Conservation (phyloP, 1,140 invertebrate genomes). For the Diplogasteroides magnus region DNA sequence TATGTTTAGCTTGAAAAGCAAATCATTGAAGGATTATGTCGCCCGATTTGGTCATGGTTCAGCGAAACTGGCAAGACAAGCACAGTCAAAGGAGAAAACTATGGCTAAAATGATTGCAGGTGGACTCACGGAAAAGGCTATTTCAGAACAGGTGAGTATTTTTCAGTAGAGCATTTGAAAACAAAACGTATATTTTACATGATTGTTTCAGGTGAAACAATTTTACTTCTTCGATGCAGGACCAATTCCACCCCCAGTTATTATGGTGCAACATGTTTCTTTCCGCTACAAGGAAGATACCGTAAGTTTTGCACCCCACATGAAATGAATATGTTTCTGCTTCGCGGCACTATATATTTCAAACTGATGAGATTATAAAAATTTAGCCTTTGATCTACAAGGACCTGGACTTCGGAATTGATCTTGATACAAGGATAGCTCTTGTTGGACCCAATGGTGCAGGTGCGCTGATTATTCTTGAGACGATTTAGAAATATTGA, state of each 20-base stretch:
- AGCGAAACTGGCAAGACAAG: slow-evolving; percentile 92
- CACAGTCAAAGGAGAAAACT: slow-evolving; percentile 98
- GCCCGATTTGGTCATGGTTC: slow-evolving; percentile 97
- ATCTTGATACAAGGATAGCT: slow-evolving; percentile 91
- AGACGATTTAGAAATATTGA: too few relatives aligned
- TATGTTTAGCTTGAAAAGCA: background rate
- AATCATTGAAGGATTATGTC: slow-evolving; percentile 77
- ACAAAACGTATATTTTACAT: too few relatives aligned
- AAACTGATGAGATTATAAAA: too few relatives aligned
- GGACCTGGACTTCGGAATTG: slow-evolving; percentile 96
- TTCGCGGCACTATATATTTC: too few relatives aligned
- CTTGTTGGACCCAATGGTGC: slow-evolving; percentile 98
- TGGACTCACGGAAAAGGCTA: slow-evolving; percentile 88
- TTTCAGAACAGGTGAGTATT: slow-evolving; percentile 70
- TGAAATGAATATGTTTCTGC: slow-evolving; percentile 25
- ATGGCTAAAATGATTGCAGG: slow-evolving; percentile 97
- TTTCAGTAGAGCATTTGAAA: too few relatives aligned
- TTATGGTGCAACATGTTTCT: slow-evolving; percentile 95
- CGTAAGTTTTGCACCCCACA: slow-evolving; percentile 46
- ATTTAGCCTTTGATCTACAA: slow-evolving; percentile 84
- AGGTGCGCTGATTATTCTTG: too few relatives aligned
- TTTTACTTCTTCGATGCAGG: slow-evolving; percentile 91
- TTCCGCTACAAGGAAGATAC: slow-evolving; percentile 81
- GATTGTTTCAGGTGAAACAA: slow-evolving; percentile 41
- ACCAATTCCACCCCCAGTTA: slow-evolving; percentile 91